Evolutionary conservation across 2,888 invertebrate species (phyloP), one percentile per base, ranked within the genome.

Genomic region (Melitaea athalia): DNA sequence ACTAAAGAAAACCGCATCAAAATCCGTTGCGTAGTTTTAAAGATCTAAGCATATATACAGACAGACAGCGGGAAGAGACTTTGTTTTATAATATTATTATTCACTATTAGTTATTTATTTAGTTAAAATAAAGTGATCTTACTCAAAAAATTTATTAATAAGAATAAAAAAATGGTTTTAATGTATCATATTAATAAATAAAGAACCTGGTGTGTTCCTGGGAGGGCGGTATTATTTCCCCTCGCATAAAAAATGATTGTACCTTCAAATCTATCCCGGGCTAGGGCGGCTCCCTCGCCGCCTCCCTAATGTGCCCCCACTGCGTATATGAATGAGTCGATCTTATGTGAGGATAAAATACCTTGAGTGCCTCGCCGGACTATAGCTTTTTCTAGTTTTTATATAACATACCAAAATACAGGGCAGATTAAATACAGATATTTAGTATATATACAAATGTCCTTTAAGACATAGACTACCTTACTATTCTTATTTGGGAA

Each of bases 191-290:
- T 55, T 49, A 42, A 47, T 12, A n/a, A 47, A 43, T 33, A 6
- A 43, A 47, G 42, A n/a, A 2, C 79, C 67, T 75, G 70, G 79
- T 85, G 82, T 85, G 75, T 72, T 72, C 50, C 72, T 68, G 63
- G 53, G 80, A 68, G 71, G 59, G 73, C 73, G 75, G 78, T 81
- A 79, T 85, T 84, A 84, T 85, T 85, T 87, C 91, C 90, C 91
- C 90, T 89, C 91, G 87, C 89, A 91, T 92, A 92, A 92, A 92
- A 92, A 92, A 91, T 92, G 91, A 92, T 92, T 90, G 91, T 91
- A 91, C 92, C 92, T 91, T 91, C 90, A 91, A 92, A 91, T 92
- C 91, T 91, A 92, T 92, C 90, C 89, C 87, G 84, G 78, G 85
- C 78, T 85, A 86, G 87, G 89, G 86, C 80, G 80, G 81, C 85